These are phyloP conservation scores for Campoletis raptor DNA, from an alignment of 2,888 invertebrate species.

Conservation along the genomic window DNA sequence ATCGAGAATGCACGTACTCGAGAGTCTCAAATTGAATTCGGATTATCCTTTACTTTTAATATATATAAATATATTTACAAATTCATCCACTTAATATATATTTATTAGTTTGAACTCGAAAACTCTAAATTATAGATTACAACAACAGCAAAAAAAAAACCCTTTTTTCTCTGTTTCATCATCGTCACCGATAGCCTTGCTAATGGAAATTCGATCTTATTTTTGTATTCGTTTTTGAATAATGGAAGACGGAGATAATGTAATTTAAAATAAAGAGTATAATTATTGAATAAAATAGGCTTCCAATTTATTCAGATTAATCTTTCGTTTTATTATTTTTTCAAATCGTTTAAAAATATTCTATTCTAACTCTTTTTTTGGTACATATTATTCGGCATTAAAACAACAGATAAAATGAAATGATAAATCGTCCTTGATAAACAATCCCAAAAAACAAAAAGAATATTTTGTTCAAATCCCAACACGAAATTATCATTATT, in stretches of 20 bases:
- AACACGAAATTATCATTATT: slow-evolving; percentile 79
- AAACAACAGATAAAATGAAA: not conserved
- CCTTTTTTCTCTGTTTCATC: slow-evolving; percentile 48
- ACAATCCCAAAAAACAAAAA: not conserved
- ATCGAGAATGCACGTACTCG: slow-evolving; percentile 45
- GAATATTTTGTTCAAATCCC: not conserved
- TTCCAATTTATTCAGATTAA: not conserved
- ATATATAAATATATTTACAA: slow-evolving; percentile 31
- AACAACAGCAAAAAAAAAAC: slow-evolving; percentile 9
- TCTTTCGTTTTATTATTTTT: not conserved
- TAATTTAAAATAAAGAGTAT: slow-evolving; percentile 67
- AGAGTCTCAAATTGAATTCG: slow-evolving; percentile 25
- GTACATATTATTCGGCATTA: not conserved
- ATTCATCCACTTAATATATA: slow-evolving; percentile 51
- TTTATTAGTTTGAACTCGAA: slow-evolving; percentile 46
- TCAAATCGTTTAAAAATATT: not conserved
- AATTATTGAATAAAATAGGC: slow-evolving; percentile 58
- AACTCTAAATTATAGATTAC: slow-evolving; percentile 15
- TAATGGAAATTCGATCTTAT: slow-evolving; percentile 68
- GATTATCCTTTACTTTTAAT: slow-evolving; percentile 30
- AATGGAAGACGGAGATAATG: slow-evolving; percentile 62
- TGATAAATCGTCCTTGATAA: not conserved
- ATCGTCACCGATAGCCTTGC: slow-evolving; percentile 58
- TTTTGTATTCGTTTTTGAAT: slow-evolving; percentile 67
- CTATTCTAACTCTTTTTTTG: not conserved